Evolutionary conservation across 1,140 invertebrate genomes (phyloP), one percentile per base, ranked within the genome.

Genomic region (Bursaphelenchus mucronatus): DNA sequence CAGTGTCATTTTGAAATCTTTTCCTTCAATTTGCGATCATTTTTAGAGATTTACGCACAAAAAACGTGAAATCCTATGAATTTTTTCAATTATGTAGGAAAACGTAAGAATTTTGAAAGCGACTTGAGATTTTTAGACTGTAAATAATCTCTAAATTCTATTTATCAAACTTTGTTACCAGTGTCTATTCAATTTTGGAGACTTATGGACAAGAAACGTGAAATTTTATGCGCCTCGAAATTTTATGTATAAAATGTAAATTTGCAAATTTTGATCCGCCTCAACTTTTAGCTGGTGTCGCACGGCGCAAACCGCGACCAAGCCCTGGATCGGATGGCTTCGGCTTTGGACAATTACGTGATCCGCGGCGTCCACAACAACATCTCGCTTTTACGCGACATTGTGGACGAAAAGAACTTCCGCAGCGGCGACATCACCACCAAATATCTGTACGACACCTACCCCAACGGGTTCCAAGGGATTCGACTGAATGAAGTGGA

Each of bases 311-410:
- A 82, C 69, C 78, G 88, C 67, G 64, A 86, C 53, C 83, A 86
- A 69, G 87, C 88, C 2, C 83, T 89, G 41, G 70, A 84, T 41
- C 85, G 83, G 49, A 88, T 87, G 82, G 78, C 84, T 19, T 81
- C 85, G 64, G 88, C 88, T 44, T 78, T 89, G 49, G 88, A 89
- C 82, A 83, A 85, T 21, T 89, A 88, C 82, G 86, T 89, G 15
- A 89, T 89, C 66, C 82, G 87, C 83, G 87, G 86, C 84, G 76
- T 68, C 3, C 87, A 86, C 0, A 87, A 89, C 73, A 89, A 89
- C 73, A 88, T 89, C 69, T 86, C 88, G 6, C 76, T 89, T 19
- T 75, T 89, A 21, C 69, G 88, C 63, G 88, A 88, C 74, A 87
- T 89, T 55, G 77, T 89, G 41, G 87, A 85, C 7, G 87, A 89